A percentile compares a stretch with the other conserved stretches of the same genome.
Evolutionary conservation across 2,113 vertebrate genomes (phyloP).

Genomic region (Spizaetus ornatus): DNA sequence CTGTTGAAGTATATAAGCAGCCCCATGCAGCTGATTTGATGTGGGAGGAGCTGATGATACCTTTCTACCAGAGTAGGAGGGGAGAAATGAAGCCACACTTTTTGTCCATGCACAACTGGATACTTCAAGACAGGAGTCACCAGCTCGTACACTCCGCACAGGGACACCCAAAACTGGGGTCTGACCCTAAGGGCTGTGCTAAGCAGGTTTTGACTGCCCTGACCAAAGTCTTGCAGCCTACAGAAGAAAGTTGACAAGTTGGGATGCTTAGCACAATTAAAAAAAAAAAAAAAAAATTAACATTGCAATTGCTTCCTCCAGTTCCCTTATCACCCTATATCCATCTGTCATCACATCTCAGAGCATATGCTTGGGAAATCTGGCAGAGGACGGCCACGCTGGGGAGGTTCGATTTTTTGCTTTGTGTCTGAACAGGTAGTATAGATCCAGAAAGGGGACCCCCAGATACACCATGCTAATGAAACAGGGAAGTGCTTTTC

Average conservation of each 20-base stretch:
- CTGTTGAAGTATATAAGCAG: not conserved
- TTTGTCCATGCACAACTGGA: not conserved
- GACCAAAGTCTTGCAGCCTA: not conserved
- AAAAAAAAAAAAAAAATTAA: not conserved
- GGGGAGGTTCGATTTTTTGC: fast-evolving
- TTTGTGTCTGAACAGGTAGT: not conserved
- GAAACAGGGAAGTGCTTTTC: not conserved
- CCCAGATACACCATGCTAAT: not conserved
- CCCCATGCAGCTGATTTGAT: not conserved
- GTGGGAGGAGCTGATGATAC: slow-evolving; percentile 17
- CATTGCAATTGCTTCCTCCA: not conserved
- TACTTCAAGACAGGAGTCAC: not conserved
- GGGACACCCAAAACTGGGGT: not conserved
- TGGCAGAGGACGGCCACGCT: fast-evolving
- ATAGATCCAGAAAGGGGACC: not conserved
- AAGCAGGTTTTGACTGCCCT: not conserved
- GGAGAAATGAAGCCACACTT: not conserved
- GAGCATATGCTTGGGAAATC: not conserved
- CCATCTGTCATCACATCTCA: not conserved
- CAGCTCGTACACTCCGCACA: not conserved
- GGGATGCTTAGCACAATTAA: not conserved
- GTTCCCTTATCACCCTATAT: not conserved
- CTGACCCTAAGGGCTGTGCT: fast-evolving
- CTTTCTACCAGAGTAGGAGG: not conserved
- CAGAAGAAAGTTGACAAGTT: not conserved